Base-by-base conservation (phyloP, 2,888 invertebrate species). In the Tricholauxania praeusta region DNA sequence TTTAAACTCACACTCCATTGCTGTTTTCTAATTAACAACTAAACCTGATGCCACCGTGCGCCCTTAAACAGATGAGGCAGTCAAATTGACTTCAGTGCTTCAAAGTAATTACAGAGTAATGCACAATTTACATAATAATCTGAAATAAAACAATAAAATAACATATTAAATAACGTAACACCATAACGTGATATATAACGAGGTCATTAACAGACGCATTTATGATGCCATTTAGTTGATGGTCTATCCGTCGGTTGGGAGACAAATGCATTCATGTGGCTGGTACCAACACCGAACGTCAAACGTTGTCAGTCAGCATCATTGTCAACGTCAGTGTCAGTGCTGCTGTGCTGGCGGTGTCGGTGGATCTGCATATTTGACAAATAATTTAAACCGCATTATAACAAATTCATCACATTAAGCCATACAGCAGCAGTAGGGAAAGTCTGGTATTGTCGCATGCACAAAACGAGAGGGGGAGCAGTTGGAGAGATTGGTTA, bases 121-220 rank as follows among this genome's bases (percentile, higher is more conserved):
- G 73, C 68, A 47, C 73, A 78, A 82, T 81, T 82, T 81, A 77
- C 80, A 82, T 82, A 80, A 79, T 80, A 76, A 75, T 78, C 74
- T 75, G 73, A 74, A 76, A 76, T 76, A 79, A 77, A 78, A 79
- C 79, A 82, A 81, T 83, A 81, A 81, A 83, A 81, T 79, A 79
- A 79, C 80, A 82, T 80, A 81, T 82, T 81, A 80, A 81, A 82
- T 80, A 77, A 78, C 72, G 76, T 17, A 51, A 64, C 64, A 53
- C 15, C 53, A 48, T 47, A n/a, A 32, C 39, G 39, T 39, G 17
- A 62, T 62, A 17, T 62, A 39, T 64, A 51, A 49, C 51, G 51
- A 64, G 64, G 64, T 64, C 51, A 64, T 49, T 49, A 64, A 17
- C 22, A 64, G 64, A 49, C 22, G 66, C 66, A 66, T 66, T 66